Conservation (phyloP, 35 echinoderm and acorn worm genomes). For the Amphiura filiformis region DNA sequence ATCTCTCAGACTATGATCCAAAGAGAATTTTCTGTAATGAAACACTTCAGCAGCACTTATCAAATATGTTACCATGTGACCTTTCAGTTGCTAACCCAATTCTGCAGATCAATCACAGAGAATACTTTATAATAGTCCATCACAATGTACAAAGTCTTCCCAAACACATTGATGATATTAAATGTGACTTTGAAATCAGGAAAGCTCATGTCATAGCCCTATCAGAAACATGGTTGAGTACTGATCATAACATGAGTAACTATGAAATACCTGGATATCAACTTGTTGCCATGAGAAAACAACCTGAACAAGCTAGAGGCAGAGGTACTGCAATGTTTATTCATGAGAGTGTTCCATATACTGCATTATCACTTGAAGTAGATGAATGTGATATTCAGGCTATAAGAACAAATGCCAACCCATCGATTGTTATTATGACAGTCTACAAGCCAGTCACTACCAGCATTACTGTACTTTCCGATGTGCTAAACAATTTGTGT, state of each 20-base stretch:
- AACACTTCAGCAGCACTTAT: neutral
- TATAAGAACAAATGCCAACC: neutral
- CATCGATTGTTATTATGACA: too few relatives aligned
- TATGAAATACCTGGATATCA: neutral
- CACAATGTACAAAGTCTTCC: conserved; percentile 43
- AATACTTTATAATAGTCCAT: neutral
- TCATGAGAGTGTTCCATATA: neutral
- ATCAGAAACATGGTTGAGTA: conserved; percentile 51
- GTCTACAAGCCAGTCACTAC: too few relatives aligned
- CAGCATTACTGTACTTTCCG: too few relatives aligned
- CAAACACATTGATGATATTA: conserved; percentile 29
- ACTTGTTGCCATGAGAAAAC: neutral
- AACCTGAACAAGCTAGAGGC: neutral
- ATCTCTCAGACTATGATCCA: conserved; percentile 10
- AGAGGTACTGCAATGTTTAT: neutral
- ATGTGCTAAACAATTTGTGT: neutral
- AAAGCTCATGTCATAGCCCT: conserved; percentile 36
- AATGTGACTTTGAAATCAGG: conserved; percentile 5
- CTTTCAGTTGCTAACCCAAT: neutral
- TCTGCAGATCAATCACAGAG: neutral
- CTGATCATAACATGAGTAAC: neutral
- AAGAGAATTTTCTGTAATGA: neutral
- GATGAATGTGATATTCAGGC: neutral
- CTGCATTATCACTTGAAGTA: too few relatives aligned
- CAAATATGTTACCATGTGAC: neutral